Percentiles rank a stretch among this genome's conserved stretches.
These are phyloP conservation scores for Blera fallax DNA, from an alignment of 2,888 invertebrate species.

Conservation along the genomic window DNA sequence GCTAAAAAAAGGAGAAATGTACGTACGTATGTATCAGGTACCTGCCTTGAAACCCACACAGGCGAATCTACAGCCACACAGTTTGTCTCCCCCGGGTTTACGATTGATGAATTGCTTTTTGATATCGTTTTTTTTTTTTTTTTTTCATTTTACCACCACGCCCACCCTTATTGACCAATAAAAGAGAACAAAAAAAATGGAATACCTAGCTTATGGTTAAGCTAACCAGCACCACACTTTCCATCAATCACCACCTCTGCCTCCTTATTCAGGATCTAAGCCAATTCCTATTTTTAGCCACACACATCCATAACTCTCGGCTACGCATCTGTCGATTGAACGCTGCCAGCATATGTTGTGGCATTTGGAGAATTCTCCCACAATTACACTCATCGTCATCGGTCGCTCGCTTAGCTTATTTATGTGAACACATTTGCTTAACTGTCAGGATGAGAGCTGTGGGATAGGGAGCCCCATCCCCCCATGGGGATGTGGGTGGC, in stretches of 20 bases:
- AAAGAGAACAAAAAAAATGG: neutral
- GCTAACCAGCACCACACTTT: neutral
- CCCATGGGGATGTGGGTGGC: neutral
- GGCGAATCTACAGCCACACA: neutral
- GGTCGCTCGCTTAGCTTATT: constrained; percentile 6
- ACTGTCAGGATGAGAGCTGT: neutral
- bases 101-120: constrained; percentile 38
- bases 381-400: constrained; percentile 17
- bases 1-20: neutral
- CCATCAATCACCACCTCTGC: constrained; percentile 17
- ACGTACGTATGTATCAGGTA: neutral
- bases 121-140: neutral
- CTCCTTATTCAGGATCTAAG: constrained; percentile 2
- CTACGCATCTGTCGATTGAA: constrained; percentile 21
- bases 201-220: neutral
- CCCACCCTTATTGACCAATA: neutral
- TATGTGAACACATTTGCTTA: constrained; percentile 33
- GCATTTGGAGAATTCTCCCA: constrained; percentile 12
- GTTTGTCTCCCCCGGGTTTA: neutral
- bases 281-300: constrained; percentile 21
- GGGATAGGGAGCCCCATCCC: neutral
- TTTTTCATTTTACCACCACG: neutral
- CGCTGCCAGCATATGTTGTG: neutral
- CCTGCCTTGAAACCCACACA: too few relatives aligned
- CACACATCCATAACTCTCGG: neutral